Base-by-base conservation (phyloP, 2,113 vertebrate genomes). In the Brevimyrus niger region DNA sequence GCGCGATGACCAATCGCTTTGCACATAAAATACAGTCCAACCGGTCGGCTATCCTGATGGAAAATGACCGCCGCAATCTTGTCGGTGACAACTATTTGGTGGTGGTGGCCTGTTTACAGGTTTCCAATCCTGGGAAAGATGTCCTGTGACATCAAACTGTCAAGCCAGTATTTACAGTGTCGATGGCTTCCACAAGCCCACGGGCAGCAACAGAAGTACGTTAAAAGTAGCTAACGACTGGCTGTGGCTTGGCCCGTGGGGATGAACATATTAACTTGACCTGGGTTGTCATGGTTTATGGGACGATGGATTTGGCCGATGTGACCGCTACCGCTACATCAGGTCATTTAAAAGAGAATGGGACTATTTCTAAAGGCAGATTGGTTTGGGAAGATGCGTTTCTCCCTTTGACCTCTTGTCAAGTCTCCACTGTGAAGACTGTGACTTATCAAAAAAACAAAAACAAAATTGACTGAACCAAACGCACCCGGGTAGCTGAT, bases 121-220 rank as follows among this genome's bases (percentile, higher is more conserved):
- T 96, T 96, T 97, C 96, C 97, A 97, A 98, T 98, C 97, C 97
- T 96, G 94, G 95, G 97, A 96, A 96, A 97, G 95, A 96, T 96
- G 97, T 97, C 96, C 94, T 95, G 94, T 95, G 96, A 97, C 97
- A 98, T 98, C 97, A 99, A 99, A 97, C 96, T 99, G 98, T 99
- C 98, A 97, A 92, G 94, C 91, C 94, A 96, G 96, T 99, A 99
- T 99, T 99, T 98, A 99, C 98, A 96, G 92, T 94, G 92, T 93
- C 89, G 94, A 93, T 94, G 94, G 94, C 94, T 95, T 21, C 92
- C 92, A 93, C 92, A 94, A 95, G 96, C 96, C 96, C 96, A 55
- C 96, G 94, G 48, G 4, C 95, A 95, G 94, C 92, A 94, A 42
- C 73, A 95, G 94, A 93, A 93, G 95, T 95, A 95, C 95, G 97